Evolutionary conservation across 1,140 invertebrate genomes (phyloP), one percentile per base, ranked within the genome.

Genomic region (Saxidomus purpurata): DNA sequence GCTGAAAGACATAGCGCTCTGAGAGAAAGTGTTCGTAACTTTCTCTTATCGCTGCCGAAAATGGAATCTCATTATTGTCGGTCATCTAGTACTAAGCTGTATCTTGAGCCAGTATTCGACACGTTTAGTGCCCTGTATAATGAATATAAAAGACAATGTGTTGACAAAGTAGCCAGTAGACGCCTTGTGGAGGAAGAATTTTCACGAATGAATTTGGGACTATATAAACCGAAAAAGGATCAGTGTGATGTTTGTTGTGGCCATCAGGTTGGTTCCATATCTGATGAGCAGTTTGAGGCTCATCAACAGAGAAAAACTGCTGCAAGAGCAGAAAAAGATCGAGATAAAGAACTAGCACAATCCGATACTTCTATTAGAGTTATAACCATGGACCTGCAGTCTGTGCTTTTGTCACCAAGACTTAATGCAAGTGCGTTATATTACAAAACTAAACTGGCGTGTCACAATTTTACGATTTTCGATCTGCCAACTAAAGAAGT

Each of bases 391-490:
- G 86, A 88, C 40, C 13, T 88, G 4, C 76, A 88, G 34, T 40
- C 55, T 28, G 71, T 87, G 4, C 59, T 79, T 28, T 28, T 87
- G 38, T 61, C n/a, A 36, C 85, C 74, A 47, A 87, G 28, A 19
- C n/a, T 87, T 19, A 28, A 87, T 11, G 74, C 85, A 34, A 87
- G 76, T 69, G 85, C 85, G 11, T 22, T 87, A 3, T 87, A 80
- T 87, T 87, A 87, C 49, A 87, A 87, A 36, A 79, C 74, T 11
- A 87, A 87, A 52, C 61, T 87, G 22, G 59, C 85, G 19, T 67
- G 49, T 22, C 85, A 87, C 43, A 87, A 87, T 49, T 87, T 87
- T 38, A 87, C 85, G 15, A 28, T 80, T 13, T 87, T 79, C 47
- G 74, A 87, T 34, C 25, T 80, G 1, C 3, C 31, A n/a, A 49